These are phyloP conservation scores for Lithophane leautieri DNA, from an alignment of 2,888 invertebrate genomes.

Conservation along the genomic window DNA sequence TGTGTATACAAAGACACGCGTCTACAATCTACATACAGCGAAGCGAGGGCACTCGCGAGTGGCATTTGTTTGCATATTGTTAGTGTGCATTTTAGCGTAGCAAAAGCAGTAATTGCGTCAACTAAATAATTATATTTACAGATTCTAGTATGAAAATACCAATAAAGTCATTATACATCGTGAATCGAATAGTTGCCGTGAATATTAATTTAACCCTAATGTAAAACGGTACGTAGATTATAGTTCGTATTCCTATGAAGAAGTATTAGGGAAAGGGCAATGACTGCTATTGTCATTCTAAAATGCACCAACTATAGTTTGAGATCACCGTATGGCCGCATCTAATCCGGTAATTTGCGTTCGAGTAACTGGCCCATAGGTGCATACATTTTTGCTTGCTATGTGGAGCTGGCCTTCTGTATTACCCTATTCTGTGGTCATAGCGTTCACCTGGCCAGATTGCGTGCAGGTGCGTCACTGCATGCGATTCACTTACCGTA, in stretches of 20 bases:
- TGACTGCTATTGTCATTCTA: background rate
- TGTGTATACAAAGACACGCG: background rate
- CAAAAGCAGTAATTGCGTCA: background rate
- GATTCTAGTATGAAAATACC: background rate
- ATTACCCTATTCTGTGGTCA: background rate
- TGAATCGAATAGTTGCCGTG: background rate
- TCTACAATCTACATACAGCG: background rate
- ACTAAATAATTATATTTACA: background rate
- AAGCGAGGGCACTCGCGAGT: no score
- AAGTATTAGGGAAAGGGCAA: background rate
- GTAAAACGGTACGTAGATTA: background rate
- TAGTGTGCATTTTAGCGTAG: background rate
- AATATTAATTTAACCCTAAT: background rate
- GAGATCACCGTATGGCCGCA: background rate
- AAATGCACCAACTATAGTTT: background rate
- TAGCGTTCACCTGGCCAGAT: slow-evolving; percentile 61
- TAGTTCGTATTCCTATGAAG: background rate
- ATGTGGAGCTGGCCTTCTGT: background rate
- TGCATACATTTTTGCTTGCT: background rate
- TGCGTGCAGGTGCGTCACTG: slow-evolving; percentile 64
- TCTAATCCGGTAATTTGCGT: background rate
- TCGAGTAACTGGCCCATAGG: background rate
- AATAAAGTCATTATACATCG: background rate
- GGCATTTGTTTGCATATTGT: background rate
- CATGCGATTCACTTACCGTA: slow-evolving; percentile 55